phyloP scores from a whole-genome alignment of 1,140 invertebrate species.

The Rhagoletis zephyria region DNA sequence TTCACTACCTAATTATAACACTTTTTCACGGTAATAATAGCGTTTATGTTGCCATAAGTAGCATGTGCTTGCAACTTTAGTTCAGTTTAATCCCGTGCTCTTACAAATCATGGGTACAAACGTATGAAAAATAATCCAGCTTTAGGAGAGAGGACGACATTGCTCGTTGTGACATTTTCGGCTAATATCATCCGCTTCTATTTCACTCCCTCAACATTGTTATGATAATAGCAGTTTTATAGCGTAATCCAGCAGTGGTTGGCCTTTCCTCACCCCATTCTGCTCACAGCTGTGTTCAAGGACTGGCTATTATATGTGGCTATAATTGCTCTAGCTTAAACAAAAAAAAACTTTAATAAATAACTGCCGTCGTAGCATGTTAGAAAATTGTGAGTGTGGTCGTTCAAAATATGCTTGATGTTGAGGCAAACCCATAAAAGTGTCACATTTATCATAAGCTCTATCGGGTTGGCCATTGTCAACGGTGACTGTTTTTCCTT shows the following conservation, averaged over 20 bases:
- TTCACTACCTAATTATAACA: not conserved
- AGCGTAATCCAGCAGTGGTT: not conserved
- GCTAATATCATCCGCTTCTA: not conserved
- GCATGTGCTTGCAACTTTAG: not conserved
- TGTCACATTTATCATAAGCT: slow-evolving; percentile 66
- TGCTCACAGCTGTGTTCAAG: not conserved
- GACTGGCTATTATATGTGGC: not conserved
- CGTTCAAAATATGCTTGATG: not conserved
- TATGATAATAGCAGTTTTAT: not conserved
- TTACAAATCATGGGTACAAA: too few species aligned
- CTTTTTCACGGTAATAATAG: not conserved
- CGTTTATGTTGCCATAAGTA: slow-evolving; percentile 12
- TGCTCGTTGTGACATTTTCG: slow-evolving; percentile 11
- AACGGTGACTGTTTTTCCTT: slow-evolving; percentile 55
- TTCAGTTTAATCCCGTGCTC: too few species aligned
- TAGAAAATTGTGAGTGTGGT: not conserved
- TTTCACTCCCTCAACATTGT: not conserved
- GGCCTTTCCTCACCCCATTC: not conserved
- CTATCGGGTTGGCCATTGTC: slow-evolving; percentile 63
- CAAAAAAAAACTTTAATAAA: not conserved
- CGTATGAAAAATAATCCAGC: too few species aligned
- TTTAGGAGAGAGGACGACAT: not conserved
- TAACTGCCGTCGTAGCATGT: not conserved
- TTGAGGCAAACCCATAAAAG: slow-evolving; percentile 66
- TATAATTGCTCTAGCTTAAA: not conserved